Base-by-base conservation (phyloP, 1,140 invertebrate species). In the Riptortus pedestris region DNA sequence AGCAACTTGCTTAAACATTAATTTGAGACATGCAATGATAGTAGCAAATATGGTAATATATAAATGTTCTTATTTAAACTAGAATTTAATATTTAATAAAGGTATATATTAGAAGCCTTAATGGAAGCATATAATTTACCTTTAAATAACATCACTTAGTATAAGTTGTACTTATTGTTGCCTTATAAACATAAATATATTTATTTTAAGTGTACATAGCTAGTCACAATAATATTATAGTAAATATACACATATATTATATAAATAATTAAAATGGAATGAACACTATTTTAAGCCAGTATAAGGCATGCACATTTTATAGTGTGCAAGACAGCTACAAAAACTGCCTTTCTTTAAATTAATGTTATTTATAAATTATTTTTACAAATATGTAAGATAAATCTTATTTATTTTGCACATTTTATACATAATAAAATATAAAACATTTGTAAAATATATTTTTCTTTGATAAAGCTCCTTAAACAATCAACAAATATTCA, bases 181-280 rank as follows among this genome's bases (percentile, higher is more conserved):
- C 27, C 2, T 26, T 29, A 29, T 33, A 28, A 45, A 43, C 14
- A n/a, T n/a, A n/a, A n/a, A n/a, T n/a, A n/a, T 60, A 60, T 22
- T 24, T 58, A n/a, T 33, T 48, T 62, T 55, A 55, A 48, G 47
- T 62, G 61, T 62, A 62, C 22, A 62, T 62, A 62, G 61, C 61
- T 62, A 62, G 61, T 62, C 61, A 62, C 28, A 31, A 59, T 33
- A 29, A 22, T 59, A 33, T 14, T 38, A 38, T 38, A 38, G 31
- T 14, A 38, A 7, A 59, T 59, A 29, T 59, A n/a, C 33, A 33
- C 33, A 38, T 29, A 12, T n/a, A 59, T 59, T 9, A 18, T 33
- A 59, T 26, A 31, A 27, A 55, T 31, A n/a, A 20, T 1, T 1
- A 20, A 33, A 59, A 62, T 18, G n/a, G 14, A 48, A 47, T 26